Conservation (phyloP, 2,888 invertebrate species). For the Ennomos erosarius region DNA sequence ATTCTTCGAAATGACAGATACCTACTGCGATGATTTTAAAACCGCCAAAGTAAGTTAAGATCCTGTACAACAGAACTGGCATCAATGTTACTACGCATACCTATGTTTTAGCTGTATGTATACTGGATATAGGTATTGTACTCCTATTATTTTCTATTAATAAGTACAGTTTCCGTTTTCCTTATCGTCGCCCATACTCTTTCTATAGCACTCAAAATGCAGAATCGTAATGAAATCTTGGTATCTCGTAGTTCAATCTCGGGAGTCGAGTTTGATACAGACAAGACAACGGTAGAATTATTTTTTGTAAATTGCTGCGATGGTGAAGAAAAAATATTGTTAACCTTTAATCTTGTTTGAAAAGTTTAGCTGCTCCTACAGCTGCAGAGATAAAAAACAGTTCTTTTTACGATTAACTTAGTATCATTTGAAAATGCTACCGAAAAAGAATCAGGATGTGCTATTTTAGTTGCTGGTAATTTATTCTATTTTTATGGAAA, state of each 20-base stretch:
- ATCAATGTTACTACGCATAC: too few relatives aligned
- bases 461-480: too few relatives aligned
- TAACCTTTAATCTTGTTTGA: neutral
- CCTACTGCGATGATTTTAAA: too few relatives aligned
- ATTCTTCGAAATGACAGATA: too few relatives aligned
- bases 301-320: constrained; percentile 27
- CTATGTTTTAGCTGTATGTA: too few relatives aligned
- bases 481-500: too few relatives aligned
- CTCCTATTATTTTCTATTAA: neutral
- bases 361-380: neutral
- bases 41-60: too few relatives aligned
- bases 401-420: neutral
- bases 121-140: neutral
- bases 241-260: constrained; percentile 26
- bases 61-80: too few relatives aligned
- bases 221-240: constrained; percentile 37
- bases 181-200: constrained; percentile 8
- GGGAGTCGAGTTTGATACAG: constrained; percentile 28
- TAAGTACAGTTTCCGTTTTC: neutral
- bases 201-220: constrained; percentile 21
- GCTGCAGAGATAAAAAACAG: neutral
- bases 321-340: constrained; percentile 2
- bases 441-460: too few relatives aligned
- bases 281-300: constrained; percentile 26
- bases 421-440: too few relatives aligned